Conservation (phyloP, 1,140 invertebrate genomes). For the Sitophilus oryzae region DNA sequence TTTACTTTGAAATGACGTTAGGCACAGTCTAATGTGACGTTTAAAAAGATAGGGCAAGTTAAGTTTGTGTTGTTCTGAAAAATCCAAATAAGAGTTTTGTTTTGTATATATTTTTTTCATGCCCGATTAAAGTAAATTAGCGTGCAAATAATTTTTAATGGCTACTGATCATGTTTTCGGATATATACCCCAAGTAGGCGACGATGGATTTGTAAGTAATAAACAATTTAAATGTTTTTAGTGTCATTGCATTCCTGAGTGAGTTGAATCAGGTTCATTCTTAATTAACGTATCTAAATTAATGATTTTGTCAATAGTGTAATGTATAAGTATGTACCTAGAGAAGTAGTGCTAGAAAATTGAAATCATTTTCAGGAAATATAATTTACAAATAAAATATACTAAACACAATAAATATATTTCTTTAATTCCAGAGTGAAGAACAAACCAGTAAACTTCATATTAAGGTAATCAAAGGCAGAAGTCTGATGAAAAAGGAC, state of each 20-base stretch:
- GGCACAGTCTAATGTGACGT: background rate
- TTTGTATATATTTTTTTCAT: constrained; percentile 12
- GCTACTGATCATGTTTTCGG: constrained; percentile 40
- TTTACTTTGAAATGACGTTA: too few relatives aligned
- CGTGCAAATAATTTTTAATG: constrained; percentile 26
- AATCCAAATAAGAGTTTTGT: background rate
- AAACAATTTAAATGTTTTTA: constrained; percentile 5
- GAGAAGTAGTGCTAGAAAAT: too few relatives aligned
- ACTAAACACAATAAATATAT: too few relatives aligned
- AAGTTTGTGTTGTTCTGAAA: constrained; percentile 11
- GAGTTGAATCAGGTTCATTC: background rate
- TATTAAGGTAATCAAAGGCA: constrained; percentile 77
- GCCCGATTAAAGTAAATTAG: constrained; percentile 18
- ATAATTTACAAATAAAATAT: too few relatives aligned
- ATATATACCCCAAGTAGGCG: constrained; percentile 37
- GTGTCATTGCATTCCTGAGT: background rate
- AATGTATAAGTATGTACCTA: background rate
- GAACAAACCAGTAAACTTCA: constrained; percentile 69
- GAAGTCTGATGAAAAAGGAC: constrained; percentile 92
- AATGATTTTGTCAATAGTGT: background rate
- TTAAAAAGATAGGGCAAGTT: constrained; percentile 6
- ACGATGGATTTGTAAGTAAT: constrained; percentile 42
- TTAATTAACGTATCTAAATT: constrained; percentile 1
- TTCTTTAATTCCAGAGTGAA: constrained; percentile 55
- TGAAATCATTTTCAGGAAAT: too few relatives aligned